A percentile compares a stretch with the other conserved stretches of the same genome.
Evolutionary conservation across 2,888 invertebrate species (phyloP).

Genomic region (Pandemis heparana): DNA sequence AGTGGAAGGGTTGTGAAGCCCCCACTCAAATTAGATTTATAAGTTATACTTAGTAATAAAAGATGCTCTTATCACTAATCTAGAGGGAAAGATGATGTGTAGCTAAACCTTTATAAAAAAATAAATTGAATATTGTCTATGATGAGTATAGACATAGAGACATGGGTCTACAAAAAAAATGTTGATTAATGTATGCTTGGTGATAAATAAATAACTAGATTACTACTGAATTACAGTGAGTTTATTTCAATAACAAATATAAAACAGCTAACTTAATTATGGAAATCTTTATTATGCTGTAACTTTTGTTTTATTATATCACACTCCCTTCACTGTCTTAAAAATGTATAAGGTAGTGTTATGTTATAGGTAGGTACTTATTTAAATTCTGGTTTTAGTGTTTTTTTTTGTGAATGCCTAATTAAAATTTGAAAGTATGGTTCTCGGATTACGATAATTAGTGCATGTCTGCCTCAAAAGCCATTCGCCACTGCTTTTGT

Average conservation of each 20-base stretch:
- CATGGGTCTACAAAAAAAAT: too few relatives aligned
- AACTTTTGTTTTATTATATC: slow-evolving; percentile 2
- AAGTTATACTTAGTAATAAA: too few relatives aligned
- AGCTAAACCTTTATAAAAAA: too few relatives aligned
- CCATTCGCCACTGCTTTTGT: slow-evolving; percentile 11
- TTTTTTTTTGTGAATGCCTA: slow-evolving; percentile 19
- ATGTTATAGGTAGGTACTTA: slow-evolving; percentile 12
- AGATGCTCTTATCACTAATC: too few relatives aligned
- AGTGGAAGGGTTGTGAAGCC: slow-evolving; percentile 21
- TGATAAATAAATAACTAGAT: too few relatives aligned
- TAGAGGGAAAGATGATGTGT: too few relatives aligned
- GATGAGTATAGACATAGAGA: too few relatives aligned
- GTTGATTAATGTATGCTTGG: too few relatives aligned
- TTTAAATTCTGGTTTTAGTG: slow-evolving; percentile 27
- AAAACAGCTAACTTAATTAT: not conserved
- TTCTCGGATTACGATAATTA: slow-evolving; percentile 24
- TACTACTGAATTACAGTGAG: too few relatives aligned
- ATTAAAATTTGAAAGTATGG: slow-evolving; percentile 42
- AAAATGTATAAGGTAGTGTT: slow-evolving; percentile 12
- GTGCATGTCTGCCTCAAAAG: slow-evolving; percentile 32
- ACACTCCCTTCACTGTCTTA: slow-evolving; percentile 22
- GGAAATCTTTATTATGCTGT: not conserved
- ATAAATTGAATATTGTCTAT: too few relatives aligned
- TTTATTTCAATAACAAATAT: too few relatives aligned
- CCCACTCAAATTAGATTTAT: too few relatives aligned